Base-by-base conservation (phyloP, 2,797 vertebrate genomes). In the Rhynchotus rufescens region DNA sequence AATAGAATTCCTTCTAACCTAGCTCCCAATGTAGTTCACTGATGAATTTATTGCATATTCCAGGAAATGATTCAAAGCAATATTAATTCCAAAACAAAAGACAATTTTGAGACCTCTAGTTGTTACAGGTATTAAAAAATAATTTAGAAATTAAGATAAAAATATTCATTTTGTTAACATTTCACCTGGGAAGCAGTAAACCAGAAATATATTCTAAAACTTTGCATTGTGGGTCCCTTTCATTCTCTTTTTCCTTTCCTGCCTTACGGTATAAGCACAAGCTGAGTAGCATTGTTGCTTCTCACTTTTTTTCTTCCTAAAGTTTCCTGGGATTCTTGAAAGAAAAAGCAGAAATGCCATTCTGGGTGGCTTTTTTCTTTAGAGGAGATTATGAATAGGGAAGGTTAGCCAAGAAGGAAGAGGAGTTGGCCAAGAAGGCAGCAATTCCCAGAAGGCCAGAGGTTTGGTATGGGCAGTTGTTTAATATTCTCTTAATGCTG, bases 291-390 rank as follows among this genome's bases (percentile, higher is more conserved):
- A 66, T n/a, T 66, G 25, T 21, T 89, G 45, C 91, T 85, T 85
- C 67, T 84, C 47, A 75, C 38, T 66, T 79, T 73, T 73, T 88
- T 90, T 76, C 23, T 69, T 66, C 64, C 69, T 73, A 30, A 92
- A 91, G 57, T 88, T 47, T 91, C 94, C 92, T 79, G 73, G 90
- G 90, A 92, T 93, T 93, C 89, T 90, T 83, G 79, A 82, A 85
- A 91, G 84, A 82, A 66, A 79, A 60, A 54, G 40, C 79, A 96
- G 93, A 94, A 96, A 94, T 92, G 95, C 71, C 79, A 83, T 80
- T 96, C 86, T 83, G 68, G 59, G 79, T 87, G 79, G 28, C 32
- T 91, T n/a, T 73, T 51, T 78, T 44, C 71, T 92, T 91, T 86
- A 90, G 66, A 92, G n/a, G 19, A 85, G 73, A 66, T 14, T 92